A percentile compares a stretch with the other conserved stretches of the same genome.
Evolutionary conservation across 2,113 vertebrate species (phyloP).

Genomic region (Erythrolamprus reginae): DNA sequence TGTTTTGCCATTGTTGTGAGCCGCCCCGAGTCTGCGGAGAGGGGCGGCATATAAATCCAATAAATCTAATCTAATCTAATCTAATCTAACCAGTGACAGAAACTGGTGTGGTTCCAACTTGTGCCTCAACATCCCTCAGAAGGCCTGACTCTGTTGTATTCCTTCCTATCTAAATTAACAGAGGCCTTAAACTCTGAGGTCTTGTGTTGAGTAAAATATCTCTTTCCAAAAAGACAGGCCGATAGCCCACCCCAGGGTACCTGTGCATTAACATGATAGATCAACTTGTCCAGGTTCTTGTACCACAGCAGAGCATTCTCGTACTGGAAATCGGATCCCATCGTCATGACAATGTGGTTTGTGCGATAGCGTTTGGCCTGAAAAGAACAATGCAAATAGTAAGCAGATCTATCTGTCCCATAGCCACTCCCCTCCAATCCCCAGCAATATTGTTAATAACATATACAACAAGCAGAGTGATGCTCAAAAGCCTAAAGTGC

Average conservation of each 20-base stretch:
- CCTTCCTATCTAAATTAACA: not conserved
- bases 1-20: too few relatives aligned
- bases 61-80: too few relatives aligned
- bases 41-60: too few relatives aligned
- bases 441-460: not conserved
- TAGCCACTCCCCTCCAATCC: not conserved
- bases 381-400: not conserved
- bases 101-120: not conserved
- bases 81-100: not conserved
- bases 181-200: not conserved
- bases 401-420: not conserved
- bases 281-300: constrained; percentile 90
- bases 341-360: constrained; percentile 90
- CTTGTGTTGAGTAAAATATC: not conserved
- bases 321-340: constrained; percentile 95
- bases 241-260: constrained; percentile 27
- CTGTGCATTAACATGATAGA: constrained; percentile 76
- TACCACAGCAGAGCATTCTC: constrained; percentile 90
- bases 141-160: not conserved
- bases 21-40: too few relatives aligned
- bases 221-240: not conserved
- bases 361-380: constrained; percentile 77
- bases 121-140: too few relatives aligned
- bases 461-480: not conserved
- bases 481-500: not conserved